Evolutionary conservation across 1,140 invertebrate species (phyloP).

Genomic region (Drosophila elegans): DNA sequence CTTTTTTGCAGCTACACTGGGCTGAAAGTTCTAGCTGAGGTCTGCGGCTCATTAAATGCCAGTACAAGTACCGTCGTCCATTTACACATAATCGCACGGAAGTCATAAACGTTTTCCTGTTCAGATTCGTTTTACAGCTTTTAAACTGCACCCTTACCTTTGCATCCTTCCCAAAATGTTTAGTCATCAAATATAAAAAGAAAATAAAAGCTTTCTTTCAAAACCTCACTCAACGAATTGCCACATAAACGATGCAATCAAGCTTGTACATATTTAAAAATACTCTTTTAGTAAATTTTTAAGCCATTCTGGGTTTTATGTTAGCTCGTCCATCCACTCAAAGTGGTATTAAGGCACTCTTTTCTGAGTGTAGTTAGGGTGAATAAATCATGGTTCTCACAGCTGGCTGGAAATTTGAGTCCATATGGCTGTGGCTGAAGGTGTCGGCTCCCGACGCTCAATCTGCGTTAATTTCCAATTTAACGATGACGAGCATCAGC

Average conservation of each 20-base stretch:
- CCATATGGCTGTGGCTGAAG: conserved; percentile 54
- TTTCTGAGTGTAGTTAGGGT: conserved; percentile 34
- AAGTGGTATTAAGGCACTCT: neutral
- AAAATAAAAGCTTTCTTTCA: conserved; percentile 19
- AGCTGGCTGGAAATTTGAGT: conserved; percentile 37
- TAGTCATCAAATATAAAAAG: conserved; percentile 30
- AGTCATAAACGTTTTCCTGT: conserved; percentile 29
- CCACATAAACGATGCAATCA: conserved; percentile 37
- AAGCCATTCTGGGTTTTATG: conserved; percentile 5
- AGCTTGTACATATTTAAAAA: conserved; percentile 37
- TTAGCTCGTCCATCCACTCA: neutral
- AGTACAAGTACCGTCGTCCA: neutral
- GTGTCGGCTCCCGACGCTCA: conserved; percentile 41
- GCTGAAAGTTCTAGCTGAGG: conserved; percentile 2
- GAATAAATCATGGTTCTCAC: conserved; percentile 49
- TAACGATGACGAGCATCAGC: conserved; percentile 46
- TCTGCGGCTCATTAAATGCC: neutral
- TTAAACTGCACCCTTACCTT: conserved; percentile 12
- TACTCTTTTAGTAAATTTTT: conserved; percentile 14
- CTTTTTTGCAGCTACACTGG: conserved; percentile 22
- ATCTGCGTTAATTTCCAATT: conserved; percentile 57
- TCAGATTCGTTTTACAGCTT: conserved; percentile 28
- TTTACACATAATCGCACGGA: conserved; percentile 19
- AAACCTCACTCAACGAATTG: conserved; percentile 7
- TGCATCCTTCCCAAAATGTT: conserved; percentile 12